Conservation (phyloP, 2,113 vertebrate species). For the Albula goreensis region DNA sequence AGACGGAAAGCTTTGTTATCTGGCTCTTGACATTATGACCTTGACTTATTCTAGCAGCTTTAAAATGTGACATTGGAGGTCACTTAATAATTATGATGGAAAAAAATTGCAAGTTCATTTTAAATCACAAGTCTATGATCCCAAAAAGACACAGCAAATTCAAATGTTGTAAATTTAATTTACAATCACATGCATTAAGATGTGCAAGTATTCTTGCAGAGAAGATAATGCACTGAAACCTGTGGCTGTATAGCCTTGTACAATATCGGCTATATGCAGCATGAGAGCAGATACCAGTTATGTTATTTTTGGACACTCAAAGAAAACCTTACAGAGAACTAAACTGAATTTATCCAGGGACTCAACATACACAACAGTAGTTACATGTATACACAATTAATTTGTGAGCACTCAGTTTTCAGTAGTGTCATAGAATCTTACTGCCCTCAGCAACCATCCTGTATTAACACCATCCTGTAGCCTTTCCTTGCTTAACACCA, state of each 20-base stretch:
- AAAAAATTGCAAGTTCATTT: conserved; percentile 9
- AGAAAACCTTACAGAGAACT: not conserved
- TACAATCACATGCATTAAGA: not conserved
- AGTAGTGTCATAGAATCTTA: too few species aligned
- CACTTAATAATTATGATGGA: conserved; percentile 37
- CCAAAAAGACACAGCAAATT: conserved; percentile 13
- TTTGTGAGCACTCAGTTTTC: too few species aligned
- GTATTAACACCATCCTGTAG: too few species aligned
- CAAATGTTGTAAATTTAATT: conserved; percentile 12
- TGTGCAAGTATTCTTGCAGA: not conserved
- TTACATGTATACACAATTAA: not conserved
- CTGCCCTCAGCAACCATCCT: too few species aligned
- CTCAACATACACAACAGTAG: not conserved
- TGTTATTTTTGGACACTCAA: not conserved
- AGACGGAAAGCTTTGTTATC: conserved; percentile 25
- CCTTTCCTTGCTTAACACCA: too few species aligned
- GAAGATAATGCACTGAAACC: not conserved
- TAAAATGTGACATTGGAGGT: conserved; percentile 42
- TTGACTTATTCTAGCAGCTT: conserved; percentile 29
- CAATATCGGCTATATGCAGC: conserved; percentile 36
- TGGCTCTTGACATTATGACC: conserved; percentile 28
- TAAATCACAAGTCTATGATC: conserved; percentile 20
- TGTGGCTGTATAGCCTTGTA: not conserved
- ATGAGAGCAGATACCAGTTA: not conserved
- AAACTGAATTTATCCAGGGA: not conserved